A percentile compares a stretch with the other conserved stretches of the same genome.
These are phyloP conservation scores for Sibirionetta formosa DNA, from an alignment of 2,797 vertebrate genomes.

Conservation along the genomic window DNA sequence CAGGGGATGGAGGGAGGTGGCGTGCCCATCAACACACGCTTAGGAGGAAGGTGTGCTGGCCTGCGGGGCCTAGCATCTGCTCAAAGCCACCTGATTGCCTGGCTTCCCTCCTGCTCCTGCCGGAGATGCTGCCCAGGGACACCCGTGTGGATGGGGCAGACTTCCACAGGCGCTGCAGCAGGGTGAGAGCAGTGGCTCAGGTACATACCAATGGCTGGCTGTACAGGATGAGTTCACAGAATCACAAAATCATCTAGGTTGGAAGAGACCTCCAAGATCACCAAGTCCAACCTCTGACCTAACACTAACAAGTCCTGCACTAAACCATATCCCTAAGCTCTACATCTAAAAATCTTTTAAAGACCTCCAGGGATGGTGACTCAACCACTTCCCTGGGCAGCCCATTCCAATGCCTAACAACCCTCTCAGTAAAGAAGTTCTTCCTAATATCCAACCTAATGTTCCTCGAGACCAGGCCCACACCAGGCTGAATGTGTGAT, in stretches of 20 bases:
- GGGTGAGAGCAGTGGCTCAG: background rate
- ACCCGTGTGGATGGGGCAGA: background rate
- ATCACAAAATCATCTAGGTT: too few relatives aligned
- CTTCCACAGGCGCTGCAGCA: background rate
- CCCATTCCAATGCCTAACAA: too few relatives aligned
- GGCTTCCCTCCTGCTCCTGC: background rate
- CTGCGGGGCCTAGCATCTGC: rapidly evolving
- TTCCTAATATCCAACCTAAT: too few relatives aligned
- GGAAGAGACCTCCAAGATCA: too few relatives aligned
- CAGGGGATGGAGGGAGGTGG: background rate
- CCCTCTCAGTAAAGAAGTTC: too few relatives aligned
- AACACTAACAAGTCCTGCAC: too few relatives aligned
- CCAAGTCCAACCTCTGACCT: too few relatives aligned
- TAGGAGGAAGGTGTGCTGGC: rapidly evolving
- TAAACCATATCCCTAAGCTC: too few relatives aligned
- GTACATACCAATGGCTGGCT: background rate
- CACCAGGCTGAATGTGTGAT: background rate
- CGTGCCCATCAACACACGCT: rapidly evolving
- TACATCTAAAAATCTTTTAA: too few relatives aligned
- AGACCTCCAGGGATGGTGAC: too few relatives aligned
- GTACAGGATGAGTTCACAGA: background rate
- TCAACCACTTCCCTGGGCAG: too few relatives aligned
- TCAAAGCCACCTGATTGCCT: background rate
- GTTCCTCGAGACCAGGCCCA: background rate
- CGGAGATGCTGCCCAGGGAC: rapidly evolving